Percentiles rank a stretch among this genome's conserved stretches.
phyloP scores from a whole-genome alignment of 2,888 invertebrate genomes.

The Dolomedes plantarius region DNA sequence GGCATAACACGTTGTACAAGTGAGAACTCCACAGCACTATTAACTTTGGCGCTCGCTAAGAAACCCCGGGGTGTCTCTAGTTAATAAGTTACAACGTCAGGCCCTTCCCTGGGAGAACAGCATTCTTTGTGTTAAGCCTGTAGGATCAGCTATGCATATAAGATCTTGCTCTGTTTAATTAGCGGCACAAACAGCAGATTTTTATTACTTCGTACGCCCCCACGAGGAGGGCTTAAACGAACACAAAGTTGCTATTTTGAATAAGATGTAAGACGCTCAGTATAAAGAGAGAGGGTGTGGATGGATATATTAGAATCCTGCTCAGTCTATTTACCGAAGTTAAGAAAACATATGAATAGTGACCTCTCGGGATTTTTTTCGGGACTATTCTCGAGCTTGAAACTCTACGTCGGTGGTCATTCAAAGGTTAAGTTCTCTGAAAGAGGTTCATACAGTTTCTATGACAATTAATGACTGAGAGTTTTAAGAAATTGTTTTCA shows the following conservation, averaged over 20 bases:
- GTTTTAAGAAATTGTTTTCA: too few relatives aligned
- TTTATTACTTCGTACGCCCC: constrained; percentile 38
- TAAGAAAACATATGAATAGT: too few relatives aligned
- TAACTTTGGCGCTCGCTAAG: too few relatives aligned
- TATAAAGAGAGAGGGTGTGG: not conserved
- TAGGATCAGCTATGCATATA: constrained; percentile 11
- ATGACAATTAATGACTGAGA: too few relatives aligned
- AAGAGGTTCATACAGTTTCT: too few relatives aligned
- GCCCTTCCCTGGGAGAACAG: not conserved
- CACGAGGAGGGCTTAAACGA: not conserved
- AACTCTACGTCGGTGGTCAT: too few relatives aligned
- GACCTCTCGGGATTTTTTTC: too few relatives aligned
- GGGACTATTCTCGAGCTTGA: too few relatives aligned
- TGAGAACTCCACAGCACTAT: too few relatives aligned
- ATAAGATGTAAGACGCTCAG: constrained; percentile 10
- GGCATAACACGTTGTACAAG: too few relatives aligned
- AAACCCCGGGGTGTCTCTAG: not conserved
- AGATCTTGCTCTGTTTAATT: constrained; percentile 38
- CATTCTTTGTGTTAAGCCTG: constrained; percentile 40
- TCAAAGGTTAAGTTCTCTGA: too few relatives aligned
- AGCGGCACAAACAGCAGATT: constrained; percentile 41
- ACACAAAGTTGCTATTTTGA: constrained; percentile 25
- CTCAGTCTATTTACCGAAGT: too few relatives aligned
- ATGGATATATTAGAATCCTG: not conserved
- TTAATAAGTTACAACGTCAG: constrained; percentile 49